phyloP scores from a whole-genome alignment of 2,888 invertebrate genomes.

The Copidosoma aretas region DNA sequence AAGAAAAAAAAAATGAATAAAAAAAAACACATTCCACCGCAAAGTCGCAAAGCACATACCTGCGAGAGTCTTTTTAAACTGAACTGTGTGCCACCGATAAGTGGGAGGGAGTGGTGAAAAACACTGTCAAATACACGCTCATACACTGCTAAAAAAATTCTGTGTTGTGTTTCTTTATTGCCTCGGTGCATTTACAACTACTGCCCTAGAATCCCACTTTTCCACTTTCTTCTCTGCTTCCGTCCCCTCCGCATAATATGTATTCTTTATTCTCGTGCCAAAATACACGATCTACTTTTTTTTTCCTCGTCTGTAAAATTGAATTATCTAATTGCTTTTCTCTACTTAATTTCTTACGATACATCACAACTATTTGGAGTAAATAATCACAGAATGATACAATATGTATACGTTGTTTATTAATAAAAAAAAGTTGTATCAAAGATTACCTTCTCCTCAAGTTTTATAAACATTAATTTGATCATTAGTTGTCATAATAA shows the following conservation, averaged over 20 bases:
- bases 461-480: too few species aligned
- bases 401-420: too few species aligned
- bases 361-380: too few species aligned
- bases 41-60: background rate
- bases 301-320: background rate
- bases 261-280: conserved; percentile 9
- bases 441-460: too few species aligned
- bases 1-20: too few species aligned
- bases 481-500: too few species aligned
- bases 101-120: conserved; percentile 44
- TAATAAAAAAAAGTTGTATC: too few species aligned
- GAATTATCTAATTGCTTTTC: background rate
- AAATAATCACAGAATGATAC: too few species aligned
- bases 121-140: conserved; percentile 62
- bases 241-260: background rate
- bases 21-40: background rate
- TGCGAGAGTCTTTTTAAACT: conserved; percentile 53
- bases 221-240: conserved; percentile 14
- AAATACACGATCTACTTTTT: conserved; percentile 9
- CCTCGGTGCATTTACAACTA: conserved; percentile 21
- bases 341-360: too few species aligned
- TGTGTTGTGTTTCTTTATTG: conserved; percentile 37
- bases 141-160: conserved; percentile 56
- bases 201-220: conserved; percentile 24
- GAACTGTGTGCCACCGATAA: conserved; percentile 56